These are phyloP conservation scores for Taphrorychus bicolor DNA, from an alignment of 2,888 invertebrate genomes.

Conservation along the genomic window DNA sequence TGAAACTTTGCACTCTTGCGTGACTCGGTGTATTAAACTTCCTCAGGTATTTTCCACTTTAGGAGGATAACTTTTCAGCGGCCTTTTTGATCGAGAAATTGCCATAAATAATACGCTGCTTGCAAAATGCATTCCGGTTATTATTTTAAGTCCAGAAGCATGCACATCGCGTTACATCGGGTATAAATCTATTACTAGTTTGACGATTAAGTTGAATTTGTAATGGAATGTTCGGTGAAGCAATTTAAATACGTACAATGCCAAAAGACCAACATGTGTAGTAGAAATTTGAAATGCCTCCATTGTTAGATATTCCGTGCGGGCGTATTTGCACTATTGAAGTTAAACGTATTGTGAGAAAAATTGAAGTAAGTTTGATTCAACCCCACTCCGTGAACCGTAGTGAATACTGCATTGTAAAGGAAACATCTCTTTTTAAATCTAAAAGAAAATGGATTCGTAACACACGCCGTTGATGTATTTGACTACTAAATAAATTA, in stretches of 20 bases:
- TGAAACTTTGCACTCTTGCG: not conserved
- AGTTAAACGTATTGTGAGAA: not conserved
- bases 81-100: not conserved
- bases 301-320: not conserved
- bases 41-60: not conserved
- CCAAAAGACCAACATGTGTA: not conserved
- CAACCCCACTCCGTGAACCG: too few species aligned
- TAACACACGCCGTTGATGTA: too few species aligned
- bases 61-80: not conserved
- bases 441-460: not conserved
- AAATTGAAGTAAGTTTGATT: not conserved
- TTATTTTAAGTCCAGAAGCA: too few species aligned
- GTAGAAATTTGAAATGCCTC: not conserved
- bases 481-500: too few species aligned
- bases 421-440: too few species aligned
- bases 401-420: too few species aligned
- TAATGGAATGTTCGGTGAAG: not conserved
- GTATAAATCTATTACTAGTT: too few species aligned
- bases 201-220: too few species aligned
- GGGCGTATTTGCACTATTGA: not conserved
- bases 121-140: not conserved
- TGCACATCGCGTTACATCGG: not conserved
- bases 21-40: constrained; percentile 1
- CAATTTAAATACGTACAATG: not conserved
- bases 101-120: not conserved